A percentile compares a stretch with the other conserved stretches of the same genome.
These are phyloP conservation scores for Propithecus coquereli DNA, from an alignment of 2,113 vertebrate genomes.

Conservation along the genomic window DNA sequence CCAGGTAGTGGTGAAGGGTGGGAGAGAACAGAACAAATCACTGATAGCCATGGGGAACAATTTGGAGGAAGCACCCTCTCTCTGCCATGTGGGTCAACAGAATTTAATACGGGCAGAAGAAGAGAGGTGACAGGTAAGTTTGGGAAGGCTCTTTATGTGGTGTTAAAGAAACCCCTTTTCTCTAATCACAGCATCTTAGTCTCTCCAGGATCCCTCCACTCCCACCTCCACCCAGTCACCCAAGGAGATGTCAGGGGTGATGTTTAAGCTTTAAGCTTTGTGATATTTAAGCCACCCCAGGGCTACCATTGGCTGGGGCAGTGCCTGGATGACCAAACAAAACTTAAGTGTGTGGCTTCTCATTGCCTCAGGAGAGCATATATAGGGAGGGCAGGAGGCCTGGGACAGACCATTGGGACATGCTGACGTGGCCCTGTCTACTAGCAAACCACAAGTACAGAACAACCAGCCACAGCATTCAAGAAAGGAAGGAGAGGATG, in stretches of 20 bases:
- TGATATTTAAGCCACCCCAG: not conserved
- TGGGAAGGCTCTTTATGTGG: not conserved
- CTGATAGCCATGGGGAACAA: not conserved
- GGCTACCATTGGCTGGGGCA: not conserved
- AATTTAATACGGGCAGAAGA: not conserved
- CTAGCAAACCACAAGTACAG: not conserved
- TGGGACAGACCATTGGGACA: not conserved
- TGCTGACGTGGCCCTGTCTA: no score
- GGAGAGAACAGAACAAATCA: not conserved
- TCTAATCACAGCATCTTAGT: not conserved
- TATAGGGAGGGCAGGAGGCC: not conserved
- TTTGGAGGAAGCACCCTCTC: not conserved
- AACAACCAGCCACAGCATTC: not conserved
- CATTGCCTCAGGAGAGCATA: not conserved
- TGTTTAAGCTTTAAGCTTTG: not conserved
- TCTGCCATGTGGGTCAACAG: not conserved
- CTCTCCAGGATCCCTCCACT: not conserved
- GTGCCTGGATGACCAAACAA: not conserved
- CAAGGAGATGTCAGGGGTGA: not conserved
- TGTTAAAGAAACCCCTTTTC: not conserved
- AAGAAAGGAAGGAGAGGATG: not conserved
- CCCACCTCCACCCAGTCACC: accelerated
- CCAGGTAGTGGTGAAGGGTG: no score
- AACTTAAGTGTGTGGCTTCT: not conserved
- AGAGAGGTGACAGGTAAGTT: not conserved